Base-by-base conservation (phyloP, 2,888 invertebrate species). In the Nebria salina region DNA sequence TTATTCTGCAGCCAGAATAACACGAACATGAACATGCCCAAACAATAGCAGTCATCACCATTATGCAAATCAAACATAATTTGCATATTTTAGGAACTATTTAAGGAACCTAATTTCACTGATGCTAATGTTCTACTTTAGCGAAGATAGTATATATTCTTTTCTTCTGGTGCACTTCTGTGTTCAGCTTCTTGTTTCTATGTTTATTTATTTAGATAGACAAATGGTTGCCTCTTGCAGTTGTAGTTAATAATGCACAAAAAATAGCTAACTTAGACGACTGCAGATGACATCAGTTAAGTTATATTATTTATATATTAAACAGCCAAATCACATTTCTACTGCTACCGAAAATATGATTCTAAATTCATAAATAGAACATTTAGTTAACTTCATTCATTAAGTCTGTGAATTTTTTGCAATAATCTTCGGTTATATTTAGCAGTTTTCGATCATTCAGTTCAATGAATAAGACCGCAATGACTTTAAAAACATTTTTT, bases 41-140 rank as follows among this genome's bases (percentile, higher is more conserved):
- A 85, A 87, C 86, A 87, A 85, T 86, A 86, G 85, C 86, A 87
- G 74, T 83, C 86, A 86, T 86, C 86, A 86, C 86, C 86, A 87
- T 87, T 88, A 88, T 89, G 89, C 88, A 88, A 88, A 88, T 87
- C 83, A 83, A 83, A 81, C 83, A 82, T 85, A 84, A 89, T 89
- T 88, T 88, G 88, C 89, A 89, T 89, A 89, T 87, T 88, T 88
- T 87, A 86, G 86, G 87, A 87, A 86, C 87, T 86, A 87, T 88
- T 87, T 86, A 87, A 87, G 86, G 86, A 87, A 87, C 85, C 85
- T 87, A 86, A 86, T 87, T 86, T 85, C 84, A 84, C 83, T 82
- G 83, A 85, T 85, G 86, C 85, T 86, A 86, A 86, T 85, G 84
- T 84, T 83, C 80, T 73, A 74, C 74, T 81, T 72, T 65, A 78